Evolutionary conservation across 2,113 vertebrate genomes (phyloP).

Genomic region (Heterotilapia buettikoferi): DNA sequence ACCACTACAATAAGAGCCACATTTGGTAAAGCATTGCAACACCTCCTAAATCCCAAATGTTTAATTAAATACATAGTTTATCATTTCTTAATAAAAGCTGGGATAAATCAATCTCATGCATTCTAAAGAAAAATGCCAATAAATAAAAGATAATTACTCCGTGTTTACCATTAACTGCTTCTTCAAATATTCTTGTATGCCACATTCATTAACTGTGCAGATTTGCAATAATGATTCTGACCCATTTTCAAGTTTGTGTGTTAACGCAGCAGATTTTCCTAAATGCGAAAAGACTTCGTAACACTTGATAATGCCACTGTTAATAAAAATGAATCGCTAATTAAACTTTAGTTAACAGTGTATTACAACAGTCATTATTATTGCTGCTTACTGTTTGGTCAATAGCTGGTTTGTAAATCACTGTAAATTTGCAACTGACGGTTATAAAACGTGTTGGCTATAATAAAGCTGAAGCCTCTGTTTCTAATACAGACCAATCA

Average conservation of each 20-base stretch:
- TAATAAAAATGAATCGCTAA: not conserved
- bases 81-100: not conserved
- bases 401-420: not conserved
- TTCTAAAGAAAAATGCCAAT: not conserved
- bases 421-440: not conserved
- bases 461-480: not conserved
- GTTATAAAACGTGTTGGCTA: not conserved
- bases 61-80: not conserved
- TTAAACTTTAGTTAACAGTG: not conserved
- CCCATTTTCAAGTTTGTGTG: not conserved
- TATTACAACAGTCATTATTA: not conserved
- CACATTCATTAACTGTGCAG: not conserved
- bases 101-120: not conserved
- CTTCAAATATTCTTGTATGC: not conserved
- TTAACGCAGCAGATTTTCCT: not conserved
- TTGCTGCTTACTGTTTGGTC: not conserved
- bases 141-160: not conserved
- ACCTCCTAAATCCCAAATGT: not conserved
- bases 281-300: not conserved
- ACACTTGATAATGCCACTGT: not conserved
- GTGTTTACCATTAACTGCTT: not conserved
- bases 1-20: not conserved
- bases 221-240: not conserved
- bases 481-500: not conserved
- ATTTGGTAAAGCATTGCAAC: not conserved